A percentile compares a stretch with the other conserved stretches of the same genome.
These are phyloP conservation scores for Hippocampus abdominalis DNA, from an alignment of 2,113 vertebrate species.

Conservation along the genomic window DNA sequence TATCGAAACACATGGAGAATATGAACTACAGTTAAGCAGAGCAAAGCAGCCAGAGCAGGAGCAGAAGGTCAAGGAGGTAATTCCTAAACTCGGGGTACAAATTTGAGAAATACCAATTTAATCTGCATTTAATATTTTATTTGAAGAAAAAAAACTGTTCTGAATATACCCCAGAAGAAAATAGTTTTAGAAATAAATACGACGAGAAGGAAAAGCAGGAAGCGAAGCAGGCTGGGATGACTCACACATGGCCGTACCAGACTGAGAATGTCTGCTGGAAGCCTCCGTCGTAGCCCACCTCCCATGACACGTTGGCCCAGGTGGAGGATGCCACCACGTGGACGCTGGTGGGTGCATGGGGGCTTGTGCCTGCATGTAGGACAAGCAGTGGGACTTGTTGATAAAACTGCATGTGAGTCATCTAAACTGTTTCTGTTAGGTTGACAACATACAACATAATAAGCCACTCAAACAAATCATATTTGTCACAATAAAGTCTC, in stretches of 20 bases:
- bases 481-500: not conserved
- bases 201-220: slow-evolving; percentile 78
- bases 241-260: slow-evolving; percentile 99
- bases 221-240: slow-evolving; percentile 99
- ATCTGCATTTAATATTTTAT: not conserved
- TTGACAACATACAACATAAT: too few relatives aligned
- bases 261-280: slow-evolving; percentile 99
- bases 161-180: slow-evolving; percentile 59
- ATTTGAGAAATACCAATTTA: not conserved
- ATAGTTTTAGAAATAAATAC: slow-evolving; percentile 48
- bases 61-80: slow-evolving; percentile 25
- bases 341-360: slow-evolving; percentile 86
- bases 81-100: slow-evolving; percentile 55
- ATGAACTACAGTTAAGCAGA: slow-evolving; percentile 21
- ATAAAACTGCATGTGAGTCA: slow-evolving; percentile 40
- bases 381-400: slow-evolving; percentile 5
- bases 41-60: slow-evolving; percentile 33
- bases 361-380: slow-evolving; percentile 86
- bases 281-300: slow-evolving; percentile 91
- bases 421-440: not conserved
- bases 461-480: not conserved
- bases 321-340: slow-evolving; percentile 86
- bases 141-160: slow-evolving; percentile 41
- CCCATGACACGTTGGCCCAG: slow-evolving; percentile 96
- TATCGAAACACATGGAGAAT: not conserved